A percentile compares a stretch with the other conserved stretches of the same genome.
Evolutionary conservation across 2,888 invertebrate species (phyloP).

Genomic region (Drosophila pullipes): DNA sequence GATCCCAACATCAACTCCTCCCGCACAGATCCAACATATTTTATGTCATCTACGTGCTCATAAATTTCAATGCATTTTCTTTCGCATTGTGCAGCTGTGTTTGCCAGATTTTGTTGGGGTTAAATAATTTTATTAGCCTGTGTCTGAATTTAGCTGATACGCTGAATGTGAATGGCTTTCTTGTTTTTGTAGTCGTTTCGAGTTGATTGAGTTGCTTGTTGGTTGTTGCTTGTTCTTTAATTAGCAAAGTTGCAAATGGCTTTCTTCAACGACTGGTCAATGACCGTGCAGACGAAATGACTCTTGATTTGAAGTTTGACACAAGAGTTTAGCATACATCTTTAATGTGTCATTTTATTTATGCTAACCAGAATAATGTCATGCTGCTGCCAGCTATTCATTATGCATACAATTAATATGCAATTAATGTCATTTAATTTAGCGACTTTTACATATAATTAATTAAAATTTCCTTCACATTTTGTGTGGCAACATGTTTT

Average conservation of each 20-base stretch:
- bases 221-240: conserved; percentile 54
- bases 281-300: conserved; percentile 32
- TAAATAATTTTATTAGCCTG: conserved; percentile 57
- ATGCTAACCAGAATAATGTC: not conserved
- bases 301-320: conserved; percentile 9
- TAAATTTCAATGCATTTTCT: conserved; percentile 63
- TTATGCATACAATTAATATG: conserved; percentile 66
- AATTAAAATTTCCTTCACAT: conserved; percentile 58
- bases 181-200: conserved; percentile 32
- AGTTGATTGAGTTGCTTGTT: conserved; percentile 47
- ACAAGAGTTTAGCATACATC: not conserved
- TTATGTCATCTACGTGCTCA: conserved; percentile 72
- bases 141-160: conserved; percentile 31
- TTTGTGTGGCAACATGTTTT: conserved; percentile 73
- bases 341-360: not conserved
- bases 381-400: conserved; percentile 24
- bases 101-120: conserved; percentile 31
- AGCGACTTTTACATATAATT: conserved; percentile 62
- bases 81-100: conserved; percentile 32
- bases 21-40: conserved; percentile 33
- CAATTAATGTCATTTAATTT: conserved; percentile 69
- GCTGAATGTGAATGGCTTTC: conserved; percentile 3
- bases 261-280: conserved; percentile 38
- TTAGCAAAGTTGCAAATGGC: conserved; percentile 66
- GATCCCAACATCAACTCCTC: not conserved